Evolutionary conservation across 2,797 vertebrate species (phyloP).

Genomic region (Propithecus perrieri): DNA sequence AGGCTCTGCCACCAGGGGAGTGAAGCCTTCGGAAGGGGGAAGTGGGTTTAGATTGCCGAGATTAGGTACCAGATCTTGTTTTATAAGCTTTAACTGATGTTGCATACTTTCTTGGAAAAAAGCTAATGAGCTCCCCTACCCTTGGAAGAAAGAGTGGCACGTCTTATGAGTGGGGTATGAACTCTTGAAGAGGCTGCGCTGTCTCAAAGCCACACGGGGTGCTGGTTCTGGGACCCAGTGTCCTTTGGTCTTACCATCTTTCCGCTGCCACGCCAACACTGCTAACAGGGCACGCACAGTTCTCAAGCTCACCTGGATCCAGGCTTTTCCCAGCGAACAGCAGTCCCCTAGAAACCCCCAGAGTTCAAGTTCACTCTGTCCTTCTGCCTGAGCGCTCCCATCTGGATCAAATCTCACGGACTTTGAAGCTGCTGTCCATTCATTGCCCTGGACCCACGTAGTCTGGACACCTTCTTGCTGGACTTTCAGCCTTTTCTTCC

Average conservation of each 20-base stretch:
- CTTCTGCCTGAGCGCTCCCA: not conserved
- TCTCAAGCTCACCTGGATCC: not conserved
- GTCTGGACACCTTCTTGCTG: not conserved
- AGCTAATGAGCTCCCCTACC: not conserved
- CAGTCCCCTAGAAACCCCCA: not conserved
- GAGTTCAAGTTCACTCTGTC: not conserved
- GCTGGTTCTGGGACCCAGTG: not conserved
- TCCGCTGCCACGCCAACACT: not conserved
- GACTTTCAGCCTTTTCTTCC: not conserved
- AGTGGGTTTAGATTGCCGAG: not conserved
- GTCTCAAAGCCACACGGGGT: not conserved
- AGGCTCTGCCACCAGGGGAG: not conserved
- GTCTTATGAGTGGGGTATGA: not conserved
- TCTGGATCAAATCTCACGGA: not conserved
- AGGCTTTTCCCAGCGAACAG: not conserved
- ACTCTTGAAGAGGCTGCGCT: not conserved
- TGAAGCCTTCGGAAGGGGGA: not conserved
- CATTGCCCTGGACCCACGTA: not conserved
- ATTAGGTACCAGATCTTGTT: not conserved
- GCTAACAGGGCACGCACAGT: accelerated
- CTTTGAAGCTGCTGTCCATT: not conserved
- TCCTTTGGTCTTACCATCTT: not conserved
- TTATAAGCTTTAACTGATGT: not conserved
- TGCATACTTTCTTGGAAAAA: not conserved
- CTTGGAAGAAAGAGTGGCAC: not conserved